phyloP scores from a whole-genome alignment of 2,797 vertebrate genomes.

The Champsocephalus esox region DNA sequence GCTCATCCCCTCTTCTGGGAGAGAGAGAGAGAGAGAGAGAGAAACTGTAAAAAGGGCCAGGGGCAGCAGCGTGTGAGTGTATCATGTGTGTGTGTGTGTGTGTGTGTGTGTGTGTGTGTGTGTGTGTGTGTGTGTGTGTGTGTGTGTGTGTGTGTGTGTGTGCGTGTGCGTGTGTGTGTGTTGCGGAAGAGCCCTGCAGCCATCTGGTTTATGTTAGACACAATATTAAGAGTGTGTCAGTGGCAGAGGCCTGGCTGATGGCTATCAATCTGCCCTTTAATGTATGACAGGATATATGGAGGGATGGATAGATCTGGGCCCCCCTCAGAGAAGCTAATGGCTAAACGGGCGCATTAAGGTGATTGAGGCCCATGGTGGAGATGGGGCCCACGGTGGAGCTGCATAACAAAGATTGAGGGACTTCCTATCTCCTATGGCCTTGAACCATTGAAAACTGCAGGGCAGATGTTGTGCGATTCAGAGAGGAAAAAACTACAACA shows the following conservation, averaged over 20 bases:
- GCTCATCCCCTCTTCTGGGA: constrained; percentile 69
- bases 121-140: constrained; percentile 17
- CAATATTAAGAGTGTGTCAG: constrained; percentile 83
- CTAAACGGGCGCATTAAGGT: constrained; percentile 90
- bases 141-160: constrained; percentile 20
- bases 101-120: constrained; percentile 24
- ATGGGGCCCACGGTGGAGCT: constrained; percentile 80
- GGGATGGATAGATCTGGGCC: constrained; percentile 64
- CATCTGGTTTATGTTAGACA: constrained; percentile 84
- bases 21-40: constrained; percentile 30
- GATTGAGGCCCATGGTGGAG: constrained; percentile 84
- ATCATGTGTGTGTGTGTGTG: constrained; percentile 15
- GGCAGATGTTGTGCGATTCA: constrained; percentile 77
- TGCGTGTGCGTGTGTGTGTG: constrained; percentile 33
- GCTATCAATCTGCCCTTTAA: constrained; percentile 88
- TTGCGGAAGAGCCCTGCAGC: constrained; percentile 63
- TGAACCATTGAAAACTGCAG: constrained; percentile 85
- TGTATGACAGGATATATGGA: constrained; percentile 75
- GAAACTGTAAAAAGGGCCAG: constrained; percentile 28
- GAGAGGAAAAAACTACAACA: constrained; percentile 4
- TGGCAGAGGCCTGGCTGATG: constrained; percentile 76
- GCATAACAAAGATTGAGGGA: constrained; percentile 75
- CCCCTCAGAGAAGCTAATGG: constrained; percentile 81
- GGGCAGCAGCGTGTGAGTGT: constrained; percentile 37
- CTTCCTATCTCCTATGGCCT: constrained; percentile 75